Conservation (phyloP, 1,140 invertebrate species). For the Atta colombica region DNA sequence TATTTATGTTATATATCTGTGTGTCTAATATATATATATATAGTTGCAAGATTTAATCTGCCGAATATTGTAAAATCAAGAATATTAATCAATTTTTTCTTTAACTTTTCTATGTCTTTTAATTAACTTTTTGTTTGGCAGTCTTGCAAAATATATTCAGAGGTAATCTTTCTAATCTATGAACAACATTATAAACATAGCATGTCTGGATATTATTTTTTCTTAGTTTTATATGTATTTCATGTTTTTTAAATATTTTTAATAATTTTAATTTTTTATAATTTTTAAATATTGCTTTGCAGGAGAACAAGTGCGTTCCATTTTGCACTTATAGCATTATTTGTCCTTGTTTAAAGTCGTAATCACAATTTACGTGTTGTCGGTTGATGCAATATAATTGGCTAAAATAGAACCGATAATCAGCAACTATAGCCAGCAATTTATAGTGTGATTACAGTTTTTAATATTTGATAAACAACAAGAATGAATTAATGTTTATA, state of each 20-base stretch:
- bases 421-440: too few species aligned
- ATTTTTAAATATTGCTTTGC: constrained; percentile 10
- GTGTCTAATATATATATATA: neutral
- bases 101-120: constrained; percentile 65
- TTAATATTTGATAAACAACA: too few species aligned
- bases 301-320: neutral
- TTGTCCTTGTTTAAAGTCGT: too few species aligned
- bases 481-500: too few species aligned
- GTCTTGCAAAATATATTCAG: constrained; percentile 84
- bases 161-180: constrained; percentile 83
- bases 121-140: constrained; percentile 82
- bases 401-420: too few species aligned
- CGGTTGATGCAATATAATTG: too few species aligned
- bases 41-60: constrained; percentile 31
- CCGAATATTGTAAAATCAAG: constrained; percentile 9
- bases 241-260: constrained; percentile 5
- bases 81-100: constrained; percentile 55
- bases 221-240: constrained; percentile 56
- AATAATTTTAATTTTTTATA: neutral
- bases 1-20: constrained; percentile 15
- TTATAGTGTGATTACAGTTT: too few species aligned
- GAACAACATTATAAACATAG: constrained; percentile 75
- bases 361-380: too few species aligned
- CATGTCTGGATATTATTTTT: constrained; percentile 50
- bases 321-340: too few species aligned